Base-by-base conservation (phyloP, 2,888 invertebrate species). In the Diarsia rubi region DNA sequence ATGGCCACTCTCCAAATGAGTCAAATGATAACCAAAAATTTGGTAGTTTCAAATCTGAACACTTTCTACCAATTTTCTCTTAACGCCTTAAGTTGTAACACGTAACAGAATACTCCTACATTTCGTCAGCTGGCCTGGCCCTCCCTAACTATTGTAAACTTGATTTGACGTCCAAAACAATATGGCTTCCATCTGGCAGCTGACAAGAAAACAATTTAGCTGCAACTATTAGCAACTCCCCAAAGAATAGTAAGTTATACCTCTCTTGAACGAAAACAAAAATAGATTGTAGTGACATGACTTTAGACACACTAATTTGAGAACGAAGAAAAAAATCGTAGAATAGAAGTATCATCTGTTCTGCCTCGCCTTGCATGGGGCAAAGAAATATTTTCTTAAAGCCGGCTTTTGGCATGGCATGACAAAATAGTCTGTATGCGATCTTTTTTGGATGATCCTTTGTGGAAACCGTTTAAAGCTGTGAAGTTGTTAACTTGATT, bases 161-260 rank as follows among this genome's bases (percentile, higher is more conserved):
- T 89, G 88, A 88, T 90, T 87, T 91, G 88, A 89, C 88, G 89
- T 87, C 85, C 89, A 89, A 86, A 90, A 89, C 90, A 91, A 91
- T 91, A 91, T 90, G 86, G 87, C 90, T 86, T 81, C 88, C 93
- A 93, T 93, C 92, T 93, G 92, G 88, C 86, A 82, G 76, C 87
- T 88, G 90, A 90, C 92, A 90, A 87, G 91, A 88, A 90, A 92
- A 91, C 91, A 89, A 91, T 93, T 90, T 90, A 79, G 80, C 82
- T 42, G 73, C 81, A 88, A 82, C 81, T 81, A 83, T 82, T 85
- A 81, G 73, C 62, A 69, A 69, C 69, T 84, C 87, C 85, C 87
- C 44, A 65, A 69, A 69, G 85, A 62, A 65, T 24, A 75, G 73
- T 54, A 44, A 81, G 68, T 73, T 71, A 74, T 8, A 73, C 73